A percentile compares a stretch with the other conserved stretches of the same genome.
Evolutionary conservation across 1,140 invertebrate species (phyloP).

Genomic region (Ips typographus): DNA sequence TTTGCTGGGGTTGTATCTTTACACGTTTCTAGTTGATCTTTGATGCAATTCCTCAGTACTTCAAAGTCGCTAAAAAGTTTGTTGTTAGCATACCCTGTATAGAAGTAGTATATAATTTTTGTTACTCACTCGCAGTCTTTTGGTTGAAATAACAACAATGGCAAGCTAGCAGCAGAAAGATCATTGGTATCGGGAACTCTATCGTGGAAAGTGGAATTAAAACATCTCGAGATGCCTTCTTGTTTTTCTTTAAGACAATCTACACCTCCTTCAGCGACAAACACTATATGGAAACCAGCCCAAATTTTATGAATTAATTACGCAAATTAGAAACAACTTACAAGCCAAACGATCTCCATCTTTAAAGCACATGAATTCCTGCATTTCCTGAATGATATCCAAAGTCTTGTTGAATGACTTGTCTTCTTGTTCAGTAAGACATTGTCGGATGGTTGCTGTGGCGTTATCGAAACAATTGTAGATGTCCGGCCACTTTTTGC

Average conservation of each 20-base stretch:
- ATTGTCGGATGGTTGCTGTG: constrained; percentile 59
- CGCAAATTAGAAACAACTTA: constrained; percentile 51
- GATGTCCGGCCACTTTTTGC: constrained; percentile 61
- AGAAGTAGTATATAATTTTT: neutral
- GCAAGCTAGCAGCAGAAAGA: constrained; percentile 55
- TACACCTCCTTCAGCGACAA: constrained; percentile 74
- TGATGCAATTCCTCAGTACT: constrained; percentile 64
- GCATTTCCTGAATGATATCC: constrained; percentile 66
- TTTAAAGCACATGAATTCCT: constrained; percentile 73
- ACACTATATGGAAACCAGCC: constrained; percentile 57
- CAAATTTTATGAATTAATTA: too few relatives aligned
- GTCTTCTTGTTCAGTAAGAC: constrained; percentile 63
- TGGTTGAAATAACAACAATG: constrained; percentile 57
- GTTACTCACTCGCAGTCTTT: constrained; percentile 57
- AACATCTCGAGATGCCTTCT: constrained; percentile 62
- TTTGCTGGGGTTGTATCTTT: constrained; percentile 74
- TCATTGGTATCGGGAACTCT: constrained; percentile 53
- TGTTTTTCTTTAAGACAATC: constrained; percentile 68
- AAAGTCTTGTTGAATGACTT: constrained; percentile 60
- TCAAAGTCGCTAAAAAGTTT: constrained; percentile 27
- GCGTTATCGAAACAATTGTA: constrained; percentile 59
- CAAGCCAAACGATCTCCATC: constrained; percentile 79
- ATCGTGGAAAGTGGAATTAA: constrained; percentile 60
- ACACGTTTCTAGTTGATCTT: constrained; percentile 66
- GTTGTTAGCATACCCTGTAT: neutral